Percentiles rank a stretch among this genome's conserved stretches.
These are phyloP conservation scores for Cotesia chilonis DNA, from an alignment of 1,140 invertebrate species.

Conservation along the genomic window DNA sequence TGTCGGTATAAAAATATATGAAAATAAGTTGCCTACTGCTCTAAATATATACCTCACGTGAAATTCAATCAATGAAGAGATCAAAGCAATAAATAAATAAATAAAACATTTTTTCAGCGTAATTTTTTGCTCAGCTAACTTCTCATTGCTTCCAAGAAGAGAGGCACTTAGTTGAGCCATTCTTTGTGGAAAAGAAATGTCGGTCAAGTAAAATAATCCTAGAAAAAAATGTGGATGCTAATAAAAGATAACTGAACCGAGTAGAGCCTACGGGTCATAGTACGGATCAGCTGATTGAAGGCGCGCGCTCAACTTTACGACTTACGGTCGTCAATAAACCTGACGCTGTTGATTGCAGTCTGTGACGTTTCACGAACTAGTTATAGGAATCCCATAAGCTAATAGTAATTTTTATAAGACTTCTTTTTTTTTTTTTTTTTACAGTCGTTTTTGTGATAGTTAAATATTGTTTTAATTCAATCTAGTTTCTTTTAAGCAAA, in stretches of 20 bases:
- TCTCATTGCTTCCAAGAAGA: neutral
- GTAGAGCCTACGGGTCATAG: constrained; percentile 55
- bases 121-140: neutral
- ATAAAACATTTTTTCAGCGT: constrained; percentile 30
- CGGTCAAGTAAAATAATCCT: neutral
- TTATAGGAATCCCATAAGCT: constrained; percentile 40
- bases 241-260: neutral
- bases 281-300: constrained; percentile 67
- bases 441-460: too few relatives aligned
- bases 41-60: neutral
- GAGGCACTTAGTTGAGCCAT: too few relatives aligned
- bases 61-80: constrained; percentile 1
- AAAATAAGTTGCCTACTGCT: constrained; percentile 14
- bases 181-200: too few relatives aligned
- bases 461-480: too few relatives aligned
- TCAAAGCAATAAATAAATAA: constrained; percentile 33
- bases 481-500: too few relatives aligned
- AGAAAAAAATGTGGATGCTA: constrained; percentile 9
- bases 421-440: too few relatives aligned
- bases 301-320: constrained; percentile 65
- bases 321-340: constrained; percentile 67
- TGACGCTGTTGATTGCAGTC: constrained; percentile 55
- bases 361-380: constrained; percentile 60
- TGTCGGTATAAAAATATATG: constrained; percentile 57
- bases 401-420: neutral